Base-by-base conservation (phyloP, 2,113 vertebrate genomes). In the Neolamprologus caudopunctatus region DNA sequence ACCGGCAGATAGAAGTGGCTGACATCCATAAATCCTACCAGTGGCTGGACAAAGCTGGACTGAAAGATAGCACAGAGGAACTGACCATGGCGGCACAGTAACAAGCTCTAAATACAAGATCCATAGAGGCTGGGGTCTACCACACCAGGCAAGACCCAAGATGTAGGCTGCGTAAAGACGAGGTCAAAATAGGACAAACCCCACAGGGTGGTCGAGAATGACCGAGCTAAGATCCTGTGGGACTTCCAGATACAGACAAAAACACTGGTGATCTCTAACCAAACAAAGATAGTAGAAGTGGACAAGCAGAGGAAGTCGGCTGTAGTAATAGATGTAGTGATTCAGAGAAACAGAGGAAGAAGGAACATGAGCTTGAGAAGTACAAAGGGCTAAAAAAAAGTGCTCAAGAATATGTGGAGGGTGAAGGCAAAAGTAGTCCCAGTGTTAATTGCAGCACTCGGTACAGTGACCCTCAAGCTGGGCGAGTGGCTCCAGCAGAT, bases 181-280 rank as follows among this genome's bases (percentile, higher is more conserved):
- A 63, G 58, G 58, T 63, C 28, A 63, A 11, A 63, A 61, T 10
- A 33, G 5, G 9, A 33, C 57, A 31, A 3, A 19, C 1, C 9
- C 3, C 58, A 19, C 16, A 33, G 58, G 28, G 58, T 55, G 4
- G 54, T 11, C 16, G 2, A 33, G 1, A 33, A 0, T 2, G 28
- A 63, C 58, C 0, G 5, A 61, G 28, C 58, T 33, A 33, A 1
- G 2, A 33, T 63, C 58, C 28, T 63, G 16, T 63, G 24, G 13
- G 55, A 58, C 55, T 58, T 58, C 26, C 54, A 57, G 24, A 57
- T 26, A 3, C 54, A 57, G 54, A 57, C 21, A 14, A 57, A 57
- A 57, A 7, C 0, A 13, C 53, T 55, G 21, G 21, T 50, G 4
- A 50, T 50, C 0, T 0, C 47, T 0, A 50, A 50, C 16, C 47